These are phyloP conservation scores for Enteromius paludinosus DNA, from an alignment of 2,797 vertebrate genomes.

Conservation along the genomic window DNA sequence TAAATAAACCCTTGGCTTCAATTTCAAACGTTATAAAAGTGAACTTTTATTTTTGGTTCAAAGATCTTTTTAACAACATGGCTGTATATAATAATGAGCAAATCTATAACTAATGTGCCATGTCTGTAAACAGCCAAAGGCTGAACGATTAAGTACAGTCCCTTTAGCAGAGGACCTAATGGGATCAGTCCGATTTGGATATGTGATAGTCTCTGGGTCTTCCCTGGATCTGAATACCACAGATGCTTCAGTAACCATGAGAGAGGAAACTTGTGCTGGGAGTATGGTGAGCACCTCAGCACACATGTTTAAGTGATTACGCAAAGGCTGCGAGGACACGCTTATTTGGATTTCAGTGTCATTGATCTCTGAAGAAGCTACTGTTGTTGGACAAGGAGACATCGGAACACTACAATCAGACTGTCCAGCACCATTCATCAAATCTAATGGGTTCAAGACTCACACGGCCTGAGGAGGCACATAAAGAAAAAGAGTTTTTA, in stretches of 20 bases:
- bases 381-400: constrained; percentile 63
- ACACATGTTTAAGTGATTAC: constrained; percentile 75
- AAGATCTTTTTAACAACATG: constrained; percentile 1
- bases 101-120: constrained; percentile 9
- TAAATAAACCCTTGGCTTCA: neutral
- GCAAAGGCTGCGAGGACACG: constrained; percentile 60
- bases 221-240: constrained; percentile 60
- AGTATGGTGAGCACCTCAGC: constrained; percentile 44
- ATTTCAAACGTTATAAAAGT: neutral
- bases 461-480: constrained; percentile 40
- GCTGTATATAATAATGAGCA: constrained; percentile 1
- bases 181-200: constrained; percentile 39
- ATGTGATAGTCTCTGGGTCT: constrained; percentile 48
- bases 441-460: constrained; percentile 64
- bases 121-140: constrained; percentile 31
- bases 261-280: constrained; percentile 49
- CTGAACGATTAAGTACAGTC: constrained; percentile 30
- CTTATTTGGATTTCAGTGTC: constrained; percentile 67
- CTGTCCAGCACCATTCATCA: constrained; percentile 63
- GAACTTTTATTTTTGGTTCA: neutral
- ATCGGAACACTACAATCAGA: constrained; percentile 61
- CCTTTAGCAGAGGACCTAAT: constrained; percentile 40
- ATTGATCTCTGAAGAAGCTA: constrained; percentile 66
- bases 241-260: constrained; percentile 61
- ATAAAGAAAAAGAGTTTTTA: constrained; percentile 53